Percentiles rank a stretch among this genome's conserved stretches.
Conservation (phyloP, 2,888 invertebrate genomes). For the Eupithecia inturbata region DNA sequence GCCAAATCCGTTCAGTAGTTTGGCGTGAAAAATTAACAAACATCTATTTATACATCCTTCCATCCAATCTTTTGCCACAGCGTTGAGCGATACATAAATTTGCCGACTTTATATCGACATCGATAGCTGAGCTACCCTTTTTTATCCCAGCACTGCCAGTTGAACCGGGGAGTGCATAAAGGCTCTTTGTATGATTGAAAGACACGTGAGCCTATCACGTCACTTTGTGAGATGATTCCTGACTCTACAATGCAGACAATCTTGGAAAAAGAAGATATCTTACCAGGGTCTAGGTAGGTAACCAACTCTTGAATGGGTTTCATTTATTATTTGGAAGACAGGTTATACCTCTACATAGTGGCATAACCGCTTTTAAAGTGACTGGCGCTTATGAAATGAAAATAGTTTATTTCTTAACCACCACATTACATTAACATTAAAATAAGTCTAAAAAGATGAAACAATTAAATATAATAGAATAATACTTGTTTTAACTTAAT, state of each 20-base stretch:
- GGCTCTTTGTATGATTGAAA: constrained; percentile 77
- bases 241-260: constrained; percentile 22
- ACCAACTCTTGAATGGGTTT: background rate
- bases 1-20: background rate
- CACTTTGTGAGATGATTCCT: constrained; percentile 48
- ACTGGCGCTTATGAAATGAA: too few relatives aligned
- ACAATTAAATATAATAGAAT: too few relatives aligned
- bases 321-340: background rate
- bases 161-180: constrained; percentile 59
- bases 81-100: background rate
- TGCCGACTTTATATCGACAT: background rate
- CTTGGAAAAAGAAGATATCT: constrained; percentile 12
- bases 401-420: too few relatives aligned
- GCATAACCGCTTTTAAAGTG: too few relatives aligned
- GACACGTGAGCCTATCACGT: constrained; percentile 48
- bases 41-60: background rate
- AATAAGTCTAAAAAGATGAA: too few relatives aligned
- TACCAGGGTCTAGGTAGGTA: background rate
- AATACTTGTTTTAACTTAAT: too few relatives aligned
- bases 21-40: background rate
- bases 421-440: too few relatives aligned
- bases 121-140: constrained; percentile 17
- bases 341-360: too few relatives aligned
- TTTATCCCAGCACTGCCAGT: constrained; percentile 52
- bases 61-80: background rate